Percentiles rank a stretch among this genome's conserved stretches.
Evolutionary conservation across 2,113 vertebrate species (phyloP).

Genomic region (Strix uralensis): DNA sequence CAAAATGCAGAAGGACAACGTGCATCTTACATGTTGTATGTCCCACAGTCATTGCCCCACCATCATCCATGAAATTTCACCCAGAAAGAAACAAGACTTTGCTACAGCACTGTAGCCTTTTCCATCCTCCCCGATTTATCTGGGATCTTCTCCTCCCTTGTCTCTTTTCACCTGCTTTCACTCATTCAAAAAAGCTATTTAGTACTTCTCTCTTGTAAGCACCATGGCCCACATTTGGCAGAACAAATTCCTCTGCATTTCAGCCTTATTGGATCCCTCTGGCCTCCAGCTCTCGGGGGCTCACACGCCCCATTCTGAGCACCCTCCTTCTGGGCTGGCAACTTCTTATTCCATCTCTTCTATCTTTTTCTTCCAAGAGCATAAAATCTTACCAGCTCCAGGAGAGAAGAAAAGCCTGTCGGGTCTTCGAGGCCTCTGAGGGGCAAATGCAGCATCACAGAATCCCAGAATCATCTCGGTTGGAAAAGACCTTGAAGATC

Average conservation of each 20-base stretch:
- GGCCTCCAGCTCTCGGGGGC: neutral
- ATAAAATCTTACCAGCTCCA: neutral
- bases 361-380: neutral
- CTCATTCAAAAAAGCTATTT: neutral
- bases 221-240: rapidly evolving
- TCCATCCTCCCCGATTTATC: neutral
- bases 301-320: rapidly evolving
- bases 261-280: neutral
- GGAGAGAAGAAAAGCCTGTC: neutral
- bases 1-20: neutral
- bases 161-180: neutral
- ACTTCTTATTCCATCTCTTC: neutral
- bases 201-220: neutral
- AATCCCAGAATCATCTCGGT: neutral
- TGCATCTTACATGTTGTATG: rapidly evolving
- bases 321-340: neutral
- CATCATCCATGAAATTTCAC: neutral
- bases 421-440: rapidly evolving
- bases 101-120: neutral
- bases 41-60: neutral
- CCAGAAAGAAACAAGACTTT: neutral
- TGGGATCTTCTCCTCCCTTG: neutral
- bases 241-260: neutral
- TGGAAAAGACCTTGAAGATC: no score
- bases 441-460: neutral